Evolutionary conservation across 2,113 vertebrate species (phyloP).

Genomic region (Pandion haliaetus): DNA sequence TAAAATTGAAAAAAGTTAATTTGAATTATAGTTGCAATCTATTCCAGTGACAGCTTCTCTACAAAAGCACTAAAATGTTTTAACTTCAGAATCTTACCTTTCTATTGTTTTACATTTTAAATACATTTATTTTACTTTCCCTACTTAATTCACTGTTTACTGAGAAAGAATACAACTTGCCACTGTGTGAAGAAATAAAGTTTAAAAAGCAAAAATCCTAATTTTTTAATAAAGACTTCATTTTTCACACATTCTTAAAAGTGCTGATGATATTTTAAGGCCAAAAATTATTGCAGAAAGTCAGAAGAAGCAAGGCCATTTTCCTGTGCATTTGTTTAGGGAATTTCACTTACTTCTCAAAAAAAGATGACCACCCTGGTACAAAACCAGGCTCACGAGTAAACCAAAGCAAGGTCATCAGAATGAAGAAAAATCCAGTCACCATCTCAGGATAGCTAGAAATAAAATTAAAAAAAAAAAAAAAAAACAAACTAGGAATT

Average conservation of each 20-base stretch:
- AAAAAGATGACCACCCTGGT: constrained; percentile 96
- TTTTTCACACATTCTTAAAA: neutral
- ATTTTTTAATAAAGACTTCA: neutral
- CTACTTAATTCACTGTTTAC: neutral
- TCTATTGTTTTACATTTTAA: neutral
- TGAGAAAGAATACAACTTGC: neutral
- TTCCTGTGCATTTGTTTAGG: neutral
- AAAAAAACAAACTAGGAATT: neutral
- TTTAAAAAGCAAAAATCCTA: neutral
- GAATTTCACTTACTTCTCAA: constrained; percentile 84
- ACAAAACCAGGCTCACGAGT: constrained; percentile 96
- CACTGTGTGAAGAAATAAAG: neutral
- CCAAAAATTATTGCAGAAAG: neutral
- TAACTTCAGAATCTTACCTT: neutral
- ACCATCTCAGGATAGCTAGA: constrained; percentile 94
- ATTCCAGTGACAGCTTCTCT: neutral
- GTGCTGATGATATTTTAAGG: neutral
- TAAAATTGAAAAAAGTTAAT: neutral
- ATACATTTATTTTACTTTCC: neutral
- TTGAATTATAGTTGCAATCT: neutral
- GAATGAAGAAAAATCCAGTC: constrained; percentile 93
- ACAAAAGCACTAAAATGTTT: neutral
- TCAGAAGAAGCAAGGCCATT: neutral
- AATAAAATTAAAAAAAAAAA: neutral
- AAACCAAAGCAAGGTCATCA: constrained; percentile 98